These are phyloP conservation scores for Achatina immaculata DNA, from an alignment of 1,140 invertebrate species.

Conservation along the genomic window DNA sequence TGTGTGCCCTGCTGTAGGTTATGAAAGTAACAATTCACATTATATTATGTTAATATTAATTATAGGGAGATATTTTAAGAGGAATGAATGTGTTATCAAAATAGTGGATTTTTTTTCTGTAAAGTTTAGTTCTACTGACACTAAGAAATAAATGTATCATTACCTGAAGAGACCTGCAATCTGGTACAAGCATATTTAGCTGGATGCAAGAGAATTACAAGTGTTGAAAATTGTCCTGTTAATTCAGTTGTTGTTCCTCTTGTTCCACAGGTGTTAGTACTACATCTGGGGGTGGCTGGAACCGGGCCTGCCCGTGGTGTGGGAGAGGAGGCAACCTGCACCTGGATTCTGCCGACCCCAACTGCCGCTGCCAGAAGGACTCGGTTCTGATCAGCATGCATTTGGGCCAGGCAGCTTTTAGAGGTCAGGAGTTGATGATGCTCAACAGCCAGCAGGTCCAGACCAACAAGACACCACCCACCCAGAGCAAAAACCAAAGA, in stretches of 20 bases:
- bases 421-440: neutral
- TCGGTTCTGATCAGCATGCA: constrained; percentile 47
- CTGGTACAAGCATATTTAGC: no score
- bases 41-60: no score
- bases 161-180: no score
- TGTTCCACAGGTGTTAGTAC: constrained; percentile 18
- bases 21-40: no score
- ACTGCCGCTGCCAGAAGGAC: constrained; percentile 63
- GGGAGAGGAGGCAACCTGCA: constrained; percentile 62
- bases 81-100: no score
- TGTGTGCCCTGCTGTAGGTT: no score
- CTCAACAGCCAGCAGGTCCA: neutral
- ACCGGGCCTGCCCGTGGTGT: constrained; percentile 54
- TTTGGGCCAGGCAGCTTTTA: neutral
- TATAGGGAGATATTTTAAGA: no score
- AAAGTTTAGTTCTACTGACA: no score
- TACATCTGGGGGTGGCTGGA: constrained; percentile 44
- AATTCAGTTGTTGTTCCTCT: constrained; percentile 18
- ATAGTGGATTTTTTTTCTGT: no score
- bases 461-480: neutral
- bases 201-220: no score
- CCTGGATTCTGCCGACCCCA: constrained; percentile 56
- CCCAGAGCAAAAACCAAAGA: neutral
- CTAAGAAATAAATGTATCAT: no score
- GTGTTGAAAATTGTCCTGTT: no score